A percentile compares a stretch with the other conserved stretches of the same genome.
phyloP scores from a whole-genome alignment of 2,888 invertebrate genomes.

The Endotricha flammealis region DNA sequence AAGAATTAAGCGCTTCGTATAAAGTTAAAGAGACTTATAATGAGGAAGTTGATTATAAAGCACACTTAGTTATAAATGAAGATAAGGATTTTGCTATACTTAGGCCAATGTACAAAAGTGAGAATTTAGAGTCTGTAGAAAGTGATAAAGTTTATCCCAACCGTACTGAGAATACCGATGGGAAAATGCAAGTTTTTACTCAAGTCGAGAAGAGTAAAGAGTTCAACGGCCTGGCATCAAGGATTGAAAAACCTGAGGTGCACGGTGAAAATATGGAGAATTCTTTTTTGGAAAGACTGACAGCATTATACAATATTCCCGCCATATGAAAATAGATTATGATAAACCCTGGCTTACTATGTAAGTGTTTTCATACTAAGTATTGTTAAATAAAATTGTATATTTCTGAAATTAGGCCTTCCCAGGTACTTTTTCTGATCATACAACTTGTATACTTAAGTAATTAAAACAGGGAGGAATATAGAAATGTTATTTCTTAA shows the following conservation, averaged over 20 bases:
- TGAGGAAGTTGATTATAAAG: constrained; percentile 31
- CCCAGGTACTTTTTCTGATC: no score
- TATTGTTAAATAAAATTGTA: no score
- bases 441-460: no score
- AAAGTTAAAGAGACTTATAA: constrained; percentile 21
- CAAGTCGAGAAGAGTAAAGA: constrained; percentile 51
- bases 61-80: constrained; percentile 23
- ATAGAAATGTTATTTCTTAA: no score
- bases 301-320: constrained; percentile 60
- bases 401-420: no score
- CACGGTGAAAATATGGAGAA: constrained; percentile 49
- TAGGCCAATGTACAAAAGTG: constrained; percentile 30
- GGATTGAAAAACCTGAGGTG: constrained; percentile 32
- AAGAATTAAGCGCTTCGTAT: constrained; percentile 9
- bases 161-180: constrained; percentile 48
- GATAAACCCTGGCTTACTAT: no score
- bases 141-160: constrained; percentile 10
- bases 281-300: constrained; percentile 53
- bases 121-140: not conserved
- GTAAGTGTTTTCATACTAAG: no score
- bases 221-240: constrained; percentile 29
- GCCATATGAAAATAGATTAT: constrained; percentile 35
- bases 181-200: constrained; percentile 57
- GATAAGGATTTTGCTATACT: constrained; percentile 44
- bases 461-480: no score